Conservation (phyloP, 2,113 vertebrate genomes). For the Morone saxatilis region DNA sequence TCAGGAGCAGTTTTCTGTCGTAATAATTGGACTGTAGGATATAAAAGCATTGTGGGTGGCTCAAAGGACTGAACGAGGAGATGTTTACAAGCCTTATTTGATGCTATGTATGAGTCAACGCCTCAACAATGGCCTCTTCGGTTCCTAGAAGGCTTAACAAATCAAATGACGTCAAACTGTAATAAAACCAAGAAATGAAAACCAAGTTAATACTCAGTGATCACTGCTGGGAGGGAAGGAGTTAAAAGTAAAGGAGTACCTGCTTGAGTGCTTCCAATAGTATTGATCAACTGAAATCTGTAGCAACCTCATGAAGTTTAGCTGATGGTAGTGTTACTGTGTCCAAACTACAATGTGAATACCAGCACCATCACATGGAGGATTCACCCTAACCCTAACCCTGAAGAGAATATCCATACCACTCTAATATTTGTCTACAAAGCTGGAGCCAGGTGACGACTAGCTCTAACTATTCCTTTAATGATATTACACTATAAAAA, state of each 20-base stretch:
- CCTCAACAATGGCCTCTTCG: slow-evolving; percentile 38
- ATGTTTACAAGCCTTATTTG: slow-evolving; percentile 29
- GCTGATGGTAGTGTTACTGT: background rate
- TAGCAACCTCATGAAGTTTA: background rate
- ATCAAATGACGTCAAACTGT: slow-evolving; percentile 10
- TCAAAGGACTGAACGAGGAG: slow-evolving; percentile 42
- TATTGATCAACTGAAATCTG: background rate
- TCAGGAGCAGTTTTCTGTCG: slow-evolving; percentile 48
- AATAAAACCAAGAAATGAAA: slow-evolving; percentile 27
- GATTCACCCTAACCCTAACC: too few relatives aligned
- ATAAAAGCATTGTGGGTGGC: slow-evolving; percentile 56
- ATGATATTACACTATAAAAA: background rate
- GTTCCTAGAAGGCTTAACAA: background rate
- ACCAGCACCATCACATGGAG: too few relatives aligned
- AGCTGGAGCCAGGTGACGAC: background rate
- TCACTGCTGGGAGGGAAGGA: background rate
- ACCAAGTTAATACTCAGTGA: slow-evolving; percentile 2
- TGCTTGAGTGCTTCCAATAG: slow-evolving; percentile 2
- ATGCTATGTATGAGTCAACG: slow-evolving; percentile 50
- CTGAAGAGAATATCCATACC: too few relatives aligned
- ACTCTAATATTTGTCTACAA: background rate
- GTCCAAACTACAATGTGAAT: too few relatives aligned
- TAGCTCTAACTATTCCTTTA: background rate
- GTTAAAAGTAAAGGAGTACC: slow-evolving; percentile 1
- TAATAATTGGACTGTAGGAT: slow-evolving; percentile 51